Base-by-base conservation (phyloP, 2,888 invertebrate species). In the Cordylochernes scorpioides region DNA sequence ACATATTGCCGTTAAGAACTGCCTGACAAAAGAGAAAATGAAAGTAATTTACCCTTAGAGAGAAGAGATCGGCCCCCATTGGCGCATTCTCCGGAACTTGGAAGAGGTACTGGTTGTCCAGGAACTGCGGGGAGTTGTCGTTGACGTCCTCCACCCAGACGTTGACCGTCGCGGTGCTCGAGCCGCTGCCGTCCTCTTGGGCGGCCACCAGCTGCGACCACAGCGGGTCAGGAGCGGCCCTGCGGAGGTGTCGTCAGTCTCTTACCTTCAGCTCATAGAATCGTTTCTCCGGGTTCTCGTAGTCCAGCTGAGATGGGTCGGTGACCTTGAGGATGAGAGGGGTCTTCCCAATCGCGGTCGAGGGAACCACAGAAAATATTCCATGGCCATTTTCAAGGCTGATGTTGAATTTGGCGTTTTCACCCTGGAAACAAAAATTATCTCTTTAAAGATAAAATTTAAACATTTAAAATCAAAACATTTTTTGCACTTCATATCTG, bases 261-360 rank as follows among this genome's bases (percentile, higher is more conserved):
- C 22, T 13, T 28, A 74, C 62, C 43, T 70, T 66, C n/a, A n/a
- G n/a, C n/a, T n/a, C n/a, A n/a, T n/a, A n/a, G n/a, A n/a, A n/a
- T n/a, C n/a, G n/a, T 36, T 60, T 54, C 0, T 59, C 53, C 2
- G 59, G 55, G 44, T 68, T 61, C 46, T 74, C 74, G 36, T 67
- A 73, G 50, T 74, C 73, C 22, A 74, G 49, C 32, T 61, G 63
- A 2, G 58, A 55, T 3, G 67, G 61, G 45, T 72, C 62, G 30
- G 60, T 57, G 0, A 73, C 66, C 52, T 66, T 67, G 5, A 75
- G 63, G 17, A 70, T 67, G 1, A 74, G 63, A 0, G 72, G 71
- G 0, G 71, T 69, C 35, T 70, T 60, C 1, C 72, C 72, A 46
- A 68, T 65, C 1, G 68, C 71, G 12, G 62, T 58, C 10, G 58